phyloP scores from a whole-genome alignment of 2,113 vertebrate genomes.

The Cyprinodon tularosa region DNA sequence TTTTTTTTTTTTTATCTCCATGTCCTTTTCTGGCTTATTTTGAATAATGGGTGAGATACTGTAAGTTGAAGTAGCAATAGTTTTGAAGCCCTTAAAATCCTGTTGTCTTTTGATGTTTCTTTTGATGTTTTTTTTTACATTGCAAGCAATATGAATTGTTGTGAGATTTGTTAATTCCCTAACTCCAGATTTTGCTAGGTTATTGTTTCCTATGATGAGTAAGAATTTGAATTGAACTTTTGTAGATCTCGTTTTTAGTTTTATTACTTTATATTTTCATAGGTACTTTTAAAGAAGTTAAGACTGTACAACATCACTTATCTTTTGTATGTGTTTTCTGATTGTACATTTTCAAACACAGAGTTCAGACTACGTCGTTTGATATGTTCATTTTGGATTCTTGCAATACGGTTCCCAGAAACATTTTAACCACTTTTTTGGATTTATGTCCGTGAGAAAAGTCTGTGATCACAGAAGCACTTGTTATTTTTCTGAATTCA shows the following conservation, averaged over 20 bases:
- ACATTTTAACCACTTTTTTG: slow-evolving; percentile 4
- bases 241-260: not conserved
- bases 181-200: too few relatives aligned
- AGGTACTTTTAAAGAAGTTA: too few relatives aligned
- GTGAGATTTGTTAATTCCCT: too few relatives aligned
- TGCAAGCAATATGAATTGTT: too few relatives aligned
- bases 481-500: slow-evolving; percentile 18
- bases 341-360: not conserved
- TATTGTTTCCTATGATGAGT: not conserved
- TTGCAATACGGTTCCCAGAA: not conserved
- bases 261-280: too few relatives aligned
- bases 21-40: not conserved
- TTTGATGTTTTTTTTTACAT: too few relatives aligned
- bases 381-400: not conserved
- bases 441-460: not conserved
- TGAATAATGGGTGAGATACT: too few relatives aligned
- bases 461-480: not conserved
- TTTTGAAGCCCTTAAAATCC: too few relatives aligned
- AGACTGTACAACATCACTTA: not conserved
- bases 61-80: too few relatives aligned
- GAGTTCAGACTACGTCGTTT: not conserved
- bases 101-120: too few relatives aligned
- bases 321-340: not conserved
- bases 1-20: not conserved
- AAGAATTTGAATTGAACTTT: not conserved